phyloP scores from a whole-genome alignment of 2,113 vertebrate species.

The Laticauda colubrina region DNA sequence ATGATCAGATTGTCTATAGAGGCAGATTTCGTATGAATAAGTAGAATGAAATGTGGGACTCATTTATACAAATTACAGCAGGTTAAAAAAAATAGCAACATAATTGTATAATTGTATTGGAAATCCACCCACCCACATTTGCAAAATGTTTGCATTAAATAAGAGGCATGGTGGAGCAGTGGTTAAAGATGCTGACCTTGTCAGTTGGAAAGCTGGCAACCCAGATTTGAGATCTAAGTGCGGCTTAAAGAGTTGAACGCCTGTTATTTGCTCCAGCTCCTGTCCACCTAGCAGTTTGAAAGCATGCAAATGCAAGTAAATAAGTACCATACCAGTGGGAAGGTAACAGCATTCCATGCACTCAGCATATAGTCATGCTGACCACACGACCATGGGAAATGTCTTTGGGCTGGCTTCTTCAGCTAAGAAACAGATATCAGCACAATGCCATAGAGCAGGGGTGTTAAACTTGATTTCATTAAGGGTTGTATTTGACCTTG shows the following conservation, averaged over 20 bases:
- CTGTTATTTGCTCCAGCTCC: neutral
- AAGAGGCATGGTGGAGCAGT: neutral
- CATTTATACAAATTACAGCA: neutral
- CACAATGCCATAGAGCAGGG: neutral
- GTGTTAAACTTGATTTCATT: too few species aligned
- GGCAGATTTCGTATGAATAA: neutral
- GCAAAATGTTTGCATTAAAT: neutral
- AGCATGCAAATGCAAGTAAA: neutral
- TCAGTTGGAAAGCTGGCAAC: neutral
- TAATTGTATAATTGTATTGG: neutral
- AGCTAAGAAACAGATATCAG: neutral
- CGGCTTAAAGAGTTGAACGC: neutral
- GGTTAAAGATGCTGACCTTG: neutral
- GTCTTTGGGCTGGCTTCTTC: neutral
- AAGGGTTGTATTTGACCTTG: too few species aligned
- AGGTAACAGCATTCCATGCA: neutral
- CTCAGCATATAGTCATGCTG: neutral
- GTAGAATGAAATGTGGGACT: neutral
- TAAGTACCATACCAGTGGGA: neutral
- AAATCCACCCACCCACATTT: neutral
- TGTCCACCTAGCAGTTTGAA: neutral
- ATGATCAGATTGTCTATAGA: too few species aligned
- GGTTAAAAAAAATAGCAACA: neutral
- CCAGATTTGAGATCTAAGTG: neutral
- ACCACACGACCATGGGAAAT: neutral